Evolutionary conservation across 2,797 vertebrate genomes (phyloP).

Genomic region (Etheostoma nigrum): DNA sequence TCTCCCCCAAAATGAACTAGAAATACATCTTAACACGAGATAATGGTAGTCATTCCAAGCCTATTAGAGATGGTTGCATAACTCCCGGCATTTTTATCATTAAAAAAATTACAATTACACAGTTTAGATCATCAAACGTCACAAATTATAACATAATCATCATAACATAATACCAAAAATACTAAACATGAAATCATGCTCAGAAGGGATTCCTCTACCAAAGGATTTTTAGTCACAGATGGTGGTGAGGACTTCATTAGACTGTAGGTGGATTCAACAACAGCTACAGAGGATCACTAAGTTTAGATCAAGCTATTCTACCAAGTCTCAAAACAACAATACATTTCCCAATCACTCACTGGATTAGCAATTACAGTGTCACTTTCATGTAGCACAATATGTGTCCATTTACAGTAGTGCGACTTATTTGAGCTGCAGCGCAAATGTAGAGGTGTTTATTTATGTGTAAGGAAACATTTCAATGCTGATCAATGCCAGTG

Average conservation of each 20-base stretch:
- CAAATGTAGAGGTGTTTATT: conserved; percentile 1
- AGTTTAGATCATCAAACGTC: not conserved
- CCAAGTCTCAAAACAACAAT: conserved; percentile 21
- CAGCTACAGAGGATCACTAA: conserved; percentile 1
- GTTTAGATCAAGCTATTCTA: conserved; percentile 15
- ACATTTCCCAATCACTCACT: conserved; percentile 22
- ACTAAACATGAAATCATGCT: not conserved
- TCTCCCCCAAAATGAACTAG: conserved; percentile 7
- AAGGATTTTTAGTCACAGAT: conserved; percentile 16
- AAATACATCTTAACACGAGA: conserved; percentile 24
- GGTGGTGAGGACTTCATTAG: conserved; percentile 28
- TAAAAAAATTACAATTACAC: conserved; percentile 11
- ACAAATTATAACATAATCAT: not conserved
- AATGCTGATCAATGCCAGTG: conserved; percentile 15
- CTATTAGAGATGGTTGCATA: conserved; percentile 12
- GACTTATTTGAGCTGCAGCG: conserved; percentile 6
- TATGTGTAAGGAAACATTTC: conserved; percentile 5
- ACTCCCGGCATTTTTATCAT: not conserved
- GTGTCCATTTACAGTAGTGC: not conserved
- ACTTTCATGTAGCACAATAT: not conserved
- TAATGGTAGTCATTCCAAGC: conserved; percentile 1
- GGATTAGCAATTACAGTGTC: conserved; percentile 21
- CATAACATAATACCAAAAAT: not conserved
- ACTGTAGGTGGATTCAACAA: conserved; percentile 26
- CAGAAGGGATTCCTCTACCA: conserved; percentile 18